Percentiles rank a stretch among this genome's conserved stretches.
Evolutionary conservation across 2,888 invertebrate genomes (phyloP).

Genomic region (Ophion obscuratus): DNA sequence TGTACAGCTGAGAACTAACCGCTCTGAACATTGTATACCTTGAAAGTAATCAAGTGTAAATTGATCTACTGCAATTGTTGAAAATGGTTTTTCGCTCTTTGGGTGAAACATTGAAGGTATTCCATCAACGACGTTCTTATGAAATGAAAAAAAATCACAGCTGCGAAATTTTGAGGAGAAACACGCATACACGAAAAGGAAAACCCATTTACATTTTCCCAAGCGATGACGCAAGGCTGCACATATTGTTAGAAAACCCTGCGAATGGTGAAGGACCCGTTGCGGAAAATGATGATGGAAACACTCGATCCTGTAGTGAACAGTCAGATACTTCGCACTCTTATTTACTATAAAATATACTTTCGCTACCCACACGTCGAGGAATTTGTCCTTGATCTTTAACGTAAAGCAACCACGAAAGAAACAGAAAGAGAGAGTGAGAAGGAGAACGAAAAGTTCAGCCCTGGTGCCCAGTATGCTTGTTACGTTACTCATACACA

Average conservation of each 20-base stretch:
- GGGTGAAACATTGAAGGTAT: background rate
- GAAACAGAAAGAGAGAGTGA: background rate
- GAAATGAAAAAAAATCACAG: background rate
- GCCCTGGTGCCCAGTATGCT: constrained; percentile 17
- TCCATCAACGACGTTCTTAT: background rate
- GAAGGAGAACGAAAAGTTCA: constrained; percentile 22
- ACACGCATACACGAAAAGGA: background rate
- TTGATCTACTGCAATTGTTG: background rate
- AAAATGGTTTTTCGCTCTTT: background rate
- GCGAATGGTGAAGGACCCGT: background rate
- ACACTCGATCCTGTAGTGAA: constrained; percentile 10
- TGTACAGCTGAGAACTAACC: background rate
- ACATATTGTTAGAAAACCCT: constrained; percentile 34
- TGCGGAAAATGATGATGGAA: constrained; percentile 34
- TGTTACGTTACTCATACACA: background rate
- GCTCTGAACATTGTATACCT: background rate
- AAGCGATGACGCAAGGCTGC: background rate
- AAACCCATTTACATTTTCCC: background rate
- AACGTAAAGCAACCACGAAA: background rate
- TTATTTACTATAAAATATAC: background rate
- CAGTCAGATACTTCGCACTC: constrained; percentile 35
- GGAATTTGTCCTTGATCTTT: constrained; percentile 48
- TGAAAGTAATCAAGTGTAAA: background rate
- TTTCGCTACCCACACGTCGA: background rate
- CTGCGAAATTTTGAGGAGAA: background rate